These are phyloP conservation scores for Yponomeuta malinellus DNA, from an alignment of 2,888 invertebrate species.

Conservation along the genomic window DNA sequence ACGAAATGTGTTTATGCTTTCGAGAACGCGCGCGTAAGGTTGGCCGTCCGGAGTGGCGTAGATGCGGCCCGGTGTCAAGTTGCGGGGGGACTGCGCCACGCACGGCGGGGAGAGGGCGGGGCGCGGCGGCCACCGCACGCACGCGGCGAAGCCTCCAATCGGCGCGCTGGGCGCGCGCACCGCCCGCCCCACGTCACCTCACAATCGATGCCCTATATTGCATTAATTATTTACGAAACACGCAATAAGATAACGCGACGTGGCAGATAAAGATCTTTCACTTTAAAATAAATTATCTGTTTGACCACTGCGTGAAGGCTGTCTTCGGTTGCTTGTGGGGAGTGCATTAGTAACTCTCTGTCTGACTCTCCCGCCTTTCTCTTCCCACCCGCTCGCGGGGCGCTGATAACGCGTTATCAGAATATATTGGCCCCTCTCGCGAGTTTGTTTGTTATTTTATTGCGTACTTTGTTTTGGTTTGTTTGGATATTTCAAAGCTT, in stretches of 20 bases:
- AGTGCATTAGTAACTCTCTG: neutral
- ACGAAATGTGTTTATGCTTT: conserved; percentile 6
- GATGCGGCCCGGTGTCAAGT: conserved; percentile 47
- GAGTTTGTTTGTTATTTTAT: conserved; percentile 6
- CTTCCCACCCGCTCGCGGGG: neutral
- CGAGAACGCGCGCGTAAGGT: conserved; percentile 12
- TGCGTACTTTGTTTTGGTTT: neutral
- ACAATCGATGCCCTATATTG: conserved; percentile 77
- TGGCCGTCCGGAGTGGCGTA: conserved; percentile 24
- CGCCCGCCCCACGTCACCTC: conserved; percentile 67
- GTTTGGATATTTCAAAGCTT: neutral
- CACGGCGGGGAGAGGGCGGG: conserved; percentile 60
- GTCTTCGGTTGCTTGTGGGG: neutral
- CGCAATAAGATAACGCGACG: conserved; percentile 76
- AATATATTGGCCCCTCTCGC: conserved; percentile 15
- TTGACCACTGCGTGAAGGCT: neutral
- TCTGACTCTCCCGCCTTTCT: neutral
- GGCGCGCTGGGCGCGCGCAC: conserved; percentile 73
- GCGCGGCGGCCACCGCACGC: conserved; percentile 66
- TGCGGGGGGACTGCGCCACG: conserved; percentile 56
- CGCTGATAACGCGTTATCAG: conserved; percentile 18
- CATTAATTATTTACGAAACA: conserved; percentile 78
- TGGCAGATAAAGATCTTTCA: conserved; percentile 70
- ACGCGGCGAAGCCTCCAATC: conserved; percentile 73
- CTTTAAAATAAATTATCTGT: conserved; percentile 65